Conservation (phyloP, 1,140 invertebrate genomes). For the Homalodisca vitripennis region DNA sequence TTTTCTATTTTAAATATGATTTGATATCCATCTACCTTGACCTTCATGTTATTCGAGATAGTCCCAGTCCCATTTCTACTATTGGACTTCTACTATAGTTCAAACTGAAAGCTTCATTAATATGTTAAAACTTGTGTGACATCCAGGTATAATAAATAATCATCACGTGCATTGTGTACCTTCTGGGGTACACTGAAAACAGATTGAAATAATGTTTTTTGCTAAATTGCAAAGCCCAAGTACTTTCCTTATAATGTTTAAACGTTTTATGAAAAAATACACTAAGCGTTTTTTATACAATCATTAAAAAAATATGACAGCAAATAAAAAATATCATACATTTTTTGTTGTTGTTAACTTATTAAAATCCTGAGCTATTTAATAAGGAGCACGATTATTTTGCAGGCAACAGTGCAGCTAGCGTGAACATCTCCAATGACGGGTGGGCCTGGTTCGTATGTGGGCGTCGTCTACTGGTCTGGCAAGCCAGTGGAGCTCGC, state of each 20-base stretch:
- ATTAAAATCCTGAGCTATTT: neutral
- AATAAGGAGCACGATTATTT: neutral
- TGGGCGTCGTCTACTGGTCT: slow-evolving; percentile 80
- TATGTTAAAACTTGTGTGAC: too few species aligned
- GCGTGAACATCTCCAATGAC: slow-evolving; percentile 59
- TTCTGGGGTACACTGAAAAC: too few species aligned
- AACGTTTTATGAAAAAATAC: neutral
- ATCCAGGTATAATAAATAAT: too few species aligned
- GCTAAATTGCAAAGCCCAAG: neutral
- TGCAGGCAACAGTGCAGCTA: slow-evolving; percentile 59
- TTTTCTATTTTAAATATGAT: too few species aligned
- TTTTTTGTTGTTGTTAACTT: neutral
- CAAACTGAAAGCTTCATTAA: too few species aligned
- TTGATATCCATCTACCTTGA: too few species aligned
- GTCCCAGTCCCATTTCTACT: too few species aligned
- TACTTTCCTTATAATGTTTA: neutral
- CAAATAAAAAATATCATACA: neutral
- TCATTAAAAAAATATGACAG: neutral
- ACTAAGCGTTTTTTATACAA: neutral
- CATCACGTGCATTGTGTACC: too few species aligned
- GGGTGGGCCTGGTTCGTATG: slow-evolving; percentile 88
- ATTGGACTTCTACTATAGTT: too few species aligned
- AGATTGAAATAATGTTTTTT: too few species aligned
- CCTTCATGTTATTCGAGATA: too few species aligned
- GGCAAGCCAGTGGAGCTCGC: slow-evolving; percentile 59